Evolutionary conservation across 37 sponge, comb jelly and placozoan species (phyloP).

Genomic region (Petrosia ficiformis): DNA sequence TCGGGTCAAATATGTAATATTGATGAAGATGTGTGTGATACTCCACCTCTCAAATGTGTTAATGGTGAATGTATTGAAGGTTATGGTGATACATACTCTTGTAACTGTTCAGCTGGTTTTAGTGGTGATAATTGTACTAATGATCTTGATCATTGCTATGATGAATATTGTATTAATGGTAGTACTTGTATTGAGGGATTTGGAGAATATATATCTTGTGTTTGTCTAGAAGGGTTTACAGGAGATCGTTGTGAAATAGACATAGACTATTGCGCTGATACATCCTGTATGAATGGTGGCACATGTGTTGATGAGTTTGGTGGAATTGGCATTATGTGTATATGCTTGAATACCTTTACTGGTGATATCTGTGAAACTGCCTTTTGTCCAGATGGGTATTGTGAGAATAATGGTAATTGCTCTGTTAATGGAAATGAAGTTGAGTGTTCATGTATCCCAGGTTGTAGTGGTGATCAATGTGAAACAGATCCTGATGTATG

Average conservation of each 20-base stretch:
- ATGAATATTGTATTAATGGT: slow-evolving; percentile 23
- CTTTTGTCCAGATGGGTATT: slow-evolving; percentile 40
- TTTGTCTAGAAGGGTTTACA: slow-evolving; percentile 33
- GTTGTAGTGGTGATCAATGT: slow-evolving; percentile 14
- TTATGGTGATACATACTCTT: neutral
- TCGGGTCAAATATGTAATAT: slow-evolving; percentile 32
- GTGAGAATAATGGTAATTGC: slow-evolving; percentile 32
- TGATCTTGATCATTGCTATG: slow-evolving; percentile 4
- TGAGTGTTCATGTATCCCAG: neutral
- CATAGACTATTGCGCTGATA: slow-evolving; percentile 18
- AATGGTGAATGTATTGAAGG: slow-evolving; percentile 20
- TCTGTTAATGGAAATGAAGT: slow-evolving; percentile 3
- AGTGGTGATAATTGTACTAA: slow-evolving; percentile 4
- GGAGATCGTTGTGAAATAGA: slow-evolving; percentile 39
- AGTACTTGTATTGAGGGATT: slow-evolving; percentile 22
- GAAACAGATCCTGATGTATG: slow-evolving; percentile 15
- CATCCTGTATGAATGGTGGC: slow-evolving; percentile 57
- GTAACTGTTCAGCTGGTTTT: slow-evolving; percentile 14
- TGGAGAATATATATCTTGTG: neutral
- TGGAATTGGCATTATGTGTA: slow-evolving; percentile 10
- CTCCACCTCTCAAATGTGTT: slow-evolving; percentile 5
- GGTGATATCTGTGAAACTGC: slow-evolving; percentile 36
- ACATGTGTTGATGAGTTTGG: slow-evolving; percentile 14
- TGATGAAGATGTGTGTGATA: slow-evolving; percentile 13
- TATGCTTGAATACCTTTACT: slow-evolving; percentile 25